Conservation (phyloP, 2,888 invertebrate species). For the Eulithis testata region DNA sequence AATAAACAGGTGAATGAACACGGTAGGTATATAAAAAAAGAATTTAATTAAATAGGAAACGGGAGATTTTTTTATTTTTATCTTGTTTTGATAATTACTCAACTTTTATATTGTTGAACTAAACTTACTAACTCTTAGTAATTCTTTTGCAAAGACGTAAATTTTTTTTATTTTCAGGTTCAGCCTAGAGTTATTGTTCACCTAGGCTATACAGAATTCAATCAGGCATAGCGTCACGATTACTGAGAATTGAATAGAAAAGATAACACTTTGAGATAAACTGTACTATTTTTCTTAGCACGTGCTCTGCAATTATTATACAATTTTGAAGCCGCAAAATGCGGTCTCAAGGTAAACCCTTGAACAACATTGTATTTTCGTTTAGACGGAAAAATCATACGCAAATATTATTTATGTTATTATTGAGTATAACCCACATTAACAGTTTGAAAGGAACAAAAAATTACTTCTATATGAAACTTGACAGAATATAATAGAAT, state of each 20-base stretch:
- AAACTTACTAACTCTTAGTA: too few relatives aligned
- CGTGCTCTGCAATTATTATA: constrained; percentile 20
- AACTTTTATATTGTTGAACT: too few relatives aligned
- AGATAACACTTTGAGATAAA: constrained; percentile 17
- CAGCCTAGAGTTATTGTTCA: background rate
- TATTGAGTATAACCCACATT: constrained; percentile 3
- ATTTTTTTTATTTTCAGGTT: too few relatives aligned
- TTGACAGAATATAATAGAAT: too few relatives aligned
- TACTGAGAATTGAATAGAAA: constrained; percentile 18
- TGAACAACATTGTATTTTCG: constrained; percentile 22
- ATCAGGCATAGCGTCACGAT: background rate
- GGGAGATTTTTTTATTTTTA: too few relatives aligned
- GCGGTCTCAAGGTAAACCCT: constrained; percentile 8
- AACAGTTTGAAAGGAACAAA: too few relatives aligned
- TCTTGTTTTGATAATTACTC: too few relatives aligned
- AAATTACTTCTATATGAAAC: too few relatives aligned
- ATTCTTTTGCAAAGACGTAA: too few relatives aligned
- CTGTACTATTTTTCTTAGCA: constrained; percentile 20
- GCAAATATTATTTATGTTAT: background rate
- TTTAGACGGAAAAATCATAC: background rate
- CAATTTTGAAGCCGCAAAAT: constrained; percentile 25
- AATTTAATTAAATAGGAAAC: too few relatives aligned
- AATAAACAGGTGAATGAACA: too few relatives aligned
- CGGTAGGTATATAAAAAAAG: too few relatives aligned
- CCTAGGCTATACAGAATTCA: background rate